Base-by-base conservation (phyloP, 2,797 vertebrate genomes). In the Typhlichthys eigenmanni region DNA sequence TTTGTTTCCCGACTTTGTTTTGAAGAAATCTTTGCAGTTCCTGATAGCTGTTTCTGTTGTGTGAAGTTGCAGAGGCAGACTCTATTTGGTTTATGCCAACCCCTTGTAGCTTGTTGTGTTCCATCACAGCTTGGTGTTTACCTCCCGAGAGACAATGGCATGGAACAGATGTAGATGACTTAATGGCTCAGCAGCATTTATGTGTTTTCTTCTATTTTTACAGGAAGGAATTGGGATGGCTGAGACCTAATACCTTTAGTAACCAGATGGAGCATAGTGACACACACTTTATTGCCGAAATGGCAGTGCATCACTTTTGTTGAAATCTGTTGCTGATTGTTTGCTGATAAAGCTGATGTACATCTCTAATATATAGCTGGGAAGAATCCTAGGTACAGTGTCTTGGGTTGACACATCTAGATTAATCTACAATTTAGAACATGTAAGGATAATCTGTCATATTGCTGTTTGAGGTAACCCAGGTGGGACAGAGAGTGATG, bases 91-190 rank as follows among this genome's bases (percentile, higher is more conserved):
- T 58, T 56, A 55, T 2, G 43, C 29, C 8, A 1, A 2, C 10
- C 65, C 38, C 13, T 10, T 61, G 46, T 4, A 32, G 52, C 50
- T n/a, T 13, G 45, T 58, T 75, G 9, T 58, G 62, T 65, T 24
- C 24, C 72, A 50, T 69, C 29, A 51, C 57, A 69, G 69, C 55
- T 71, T 29, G 2, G 13, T 16, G 60, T 65, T 72, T 67, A 14
- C 17, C 49, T 76, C 53, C 16, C 3, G n/a, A 47, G 66, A 65
- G 65, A 75, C 74, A 68, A 75, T 79, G 69, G 80, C 78, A 74
- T 69, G 58, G 17, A 54, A 69, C 19, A 5, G 1, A 54, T 49
- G 58, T 75, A 55, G 71, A 85, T 78, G 83, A 81, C 71, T 75
- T 81, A 64, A 66, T 69, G 5, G 52, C 14, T 14, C 68, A 52